Evolutionary conservation across 2,113 vertebrate genomes (phyloP).

Genomic region (Heptranchias perlo): DNA sequence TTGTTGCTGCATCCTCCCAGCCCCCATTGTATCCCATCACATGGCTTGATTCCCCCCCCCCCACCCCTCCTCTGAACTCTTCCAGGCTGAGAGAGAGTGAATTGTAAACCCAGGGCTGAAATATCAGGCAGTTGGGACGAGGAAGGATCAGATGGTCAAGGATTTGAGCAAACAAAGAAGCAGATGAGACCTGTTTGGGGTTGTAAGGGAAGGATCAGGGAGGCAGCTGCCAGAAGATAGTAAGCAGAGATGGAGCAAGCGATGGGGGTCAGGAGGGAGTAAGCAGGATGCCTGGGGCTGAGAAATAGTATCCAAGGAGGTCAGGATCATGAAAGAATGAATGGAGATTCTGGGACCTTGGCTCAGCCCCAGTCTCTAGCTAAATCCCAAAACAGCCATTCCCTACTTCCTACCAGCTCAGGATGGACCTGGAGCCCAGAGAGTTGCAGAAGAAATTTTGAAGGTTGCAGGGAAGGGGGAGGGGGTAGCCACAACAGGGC

Average conservation of each 20-base stretch:
- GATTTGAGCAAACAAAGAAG: background rate
- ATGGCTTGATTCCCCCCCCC: background rate
- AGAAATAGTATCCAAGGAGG: too few species aligned
- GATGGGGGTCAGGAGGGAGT: background rate
- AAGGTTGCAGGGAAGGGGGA: too few species aligned
- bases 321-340: background rate
- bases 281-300: background rate
- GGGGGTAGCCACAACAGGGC: too few species aligned
- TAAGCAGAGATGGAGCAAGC: background rate
- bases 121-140: background rate
- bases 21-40: too few species aligned
- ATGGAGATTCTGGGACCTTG: background rate
- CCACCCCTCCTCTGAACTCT: background rate
- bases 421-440: background rate
- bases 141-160: background rate
- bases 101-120: background rate
- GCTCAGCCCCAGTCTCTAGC: background rate
- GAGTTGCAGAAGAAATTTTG: too few species aligned
- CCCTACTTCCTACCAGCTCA: background rate
- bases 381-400: background rate
- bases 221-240: background rate
- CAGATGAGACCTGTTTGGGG: background rate
- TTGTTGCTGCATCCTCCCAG: too few species aligned
- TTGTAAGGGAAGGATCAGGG: background rate
- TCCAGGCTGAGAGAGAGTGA: background rate